Conservation (phyloP, 2,888 invertebrate species). For the Stenolophus ochropezus region DNA sequence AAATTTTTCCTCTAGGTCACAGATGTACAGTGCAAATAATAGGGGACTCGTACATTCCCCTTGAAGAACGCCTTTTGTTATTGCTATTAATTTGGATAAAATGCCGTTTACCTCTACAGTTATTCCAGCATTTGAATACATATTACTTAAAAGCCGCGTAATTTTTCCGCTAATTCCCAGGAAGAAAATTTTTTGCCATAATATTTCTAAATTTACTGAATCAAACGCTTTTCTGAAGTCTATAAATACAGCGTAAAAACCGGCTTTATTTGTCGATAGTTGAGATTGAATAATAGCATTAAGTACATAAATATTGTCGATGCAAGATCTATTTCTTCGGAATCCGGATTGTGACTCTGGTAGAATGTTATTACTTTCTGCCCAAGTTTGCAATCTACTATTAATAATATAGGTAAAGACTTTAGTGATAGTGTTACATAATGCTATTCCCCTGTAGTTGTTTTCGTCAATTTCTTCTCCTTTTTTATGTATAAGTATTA, state of each 20-base stretch:
- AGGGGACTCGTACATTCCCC: constrained; percentile 7
- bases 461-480: neutral
- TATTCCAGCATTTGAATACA: neutral
- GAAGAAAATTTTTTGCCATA: constrained; percentile 9
- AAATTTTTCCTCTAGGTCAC: no score
- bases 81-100: neutral
- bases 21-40: constrained; percentile 34
- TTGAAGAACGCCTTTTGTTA: constrained; percentile 40
- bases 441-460: neutral
- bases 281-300: neutral
- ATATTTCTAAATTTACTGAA: neutral
- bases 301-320: constrained; percentile 33
- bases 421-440: constrained; percentile 34
- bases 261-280: neutral
- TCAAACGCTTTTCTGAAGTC: no score
- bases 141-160: neutral
- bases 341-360: constrained; percentile 49
- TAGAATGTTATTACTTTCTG: constrained; percentile 19
- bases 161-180: constrained; percentile 27
- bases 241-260: neutral
- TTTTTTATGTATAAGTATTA: neutral
- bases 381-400: constrained; percentile 22
- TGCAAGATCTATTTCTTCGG: constrained; percentile 37
- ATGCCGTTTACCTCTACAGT: neutral
- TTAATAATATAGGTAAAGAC: constrained; percentile 41